Evolutionary conservation across 2,888 invertebrate genomes (phyloP).

Genomic region (Clunio marinus): DNA sequence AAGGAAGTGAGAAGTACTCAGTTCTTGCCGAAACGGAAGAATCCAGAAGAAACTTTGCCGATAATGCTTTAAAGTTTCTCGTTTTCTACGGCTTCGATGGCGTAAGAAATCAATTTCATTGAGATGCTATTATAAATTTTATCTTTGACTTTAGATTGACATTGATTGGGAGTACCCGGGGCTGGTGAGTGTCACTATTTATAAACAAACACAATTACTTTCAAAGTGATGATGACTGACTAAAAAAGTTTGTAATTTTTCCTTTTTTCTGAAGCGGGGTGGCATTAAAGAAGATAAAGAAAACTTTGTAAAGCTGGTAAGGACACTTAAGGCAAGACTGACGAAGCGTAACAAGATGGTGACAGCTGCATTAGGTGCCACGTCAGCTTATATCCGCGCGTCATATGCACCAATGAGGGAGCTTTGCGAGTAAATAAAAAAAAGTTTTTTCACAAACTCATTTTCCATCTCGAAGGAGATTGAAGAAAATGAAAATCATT

Average conservation of each 20-base stretch:
- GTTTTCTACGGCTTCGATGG: conserved; percentile 53
- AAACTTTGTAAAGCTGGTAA: conserved; percentile 50
- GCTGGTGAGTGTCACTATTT: conserved; percentile 41
- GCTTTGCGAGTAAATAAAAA: conserved; percentile 47
- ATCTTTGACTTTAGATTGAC: conserved; percentile 46
- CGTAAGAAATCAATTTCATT: not conserved
- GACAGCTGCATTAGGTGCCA: conserved; percentile 20
- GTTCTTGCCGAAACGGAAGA: conserved; percentile 48
- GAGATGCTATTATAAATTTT: not conserved
- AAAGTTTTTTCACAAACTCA: not conserved
- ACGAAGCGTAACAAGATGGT: conserved; percentile 43
- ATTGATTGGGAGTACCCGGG: conserved; percentile 55
- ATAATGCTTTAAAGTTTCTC: conserved; percentile 50
- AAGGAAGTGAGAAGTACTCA: conserved; percentile 51
- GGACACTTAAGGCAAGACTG: conserved; percentile 49
- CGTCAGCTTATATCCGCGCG: not conserved
- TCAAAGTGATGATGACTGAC: not conserved
- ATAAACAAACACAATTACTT: not conserved
- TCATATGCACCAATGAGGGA: conserved; percentile 49
- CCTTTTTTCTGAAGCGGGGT: conserved; percentile 45
- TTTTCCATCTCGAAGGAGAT: not conserved
- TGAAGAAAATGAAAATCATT: conserved; percentile 24
- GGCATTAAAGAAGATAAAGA: conserved; percentile 50
- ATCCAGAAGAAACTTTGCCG: conserved; percentile 49
- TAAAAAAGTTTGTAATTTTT: conserved; percentile 21